A percentile compares a stretch with the other conserved stretches of the same genome.
phyloP scores from a whole-genome alignment of 2,113 vertebrate species.

The Phalacrocorax brasilianus region DNA sequence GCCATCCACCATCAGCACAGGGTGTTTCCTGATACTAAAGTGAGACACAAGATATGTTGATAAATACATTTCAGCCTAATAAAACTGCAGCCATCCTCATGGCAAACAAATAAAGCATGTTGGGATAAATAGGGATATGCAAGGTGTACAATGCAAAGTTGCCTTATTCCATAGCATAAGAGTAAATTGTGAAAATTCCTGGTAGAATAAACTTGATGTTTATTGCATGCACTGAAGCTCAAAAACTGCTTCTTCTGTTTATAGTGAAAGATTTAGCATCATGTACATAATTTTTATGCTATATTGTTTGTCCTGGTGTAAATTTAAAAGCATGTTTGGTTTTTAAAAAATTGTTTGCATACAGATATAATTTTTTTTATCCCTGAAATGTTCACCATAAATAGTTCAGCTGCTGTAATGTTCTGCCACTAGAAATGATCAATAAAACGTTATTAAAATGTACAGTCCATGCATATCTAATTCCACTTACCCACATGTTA shows the following conservation, averaged over 20 bases:
- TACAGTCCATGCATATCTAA: constrained; percentile 60
- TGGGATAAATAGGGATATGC: background rate
- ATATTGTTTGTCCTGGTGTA: constrained; percentile 1
- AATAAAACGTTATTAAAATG: constrained; percentile 65
- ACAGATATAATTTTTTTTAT: constrained; percentile 19
- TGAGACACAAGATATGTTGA: background rate
- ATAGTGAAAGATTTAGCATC: constrained; percentile 11
- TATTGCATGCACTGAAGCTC: background rate
- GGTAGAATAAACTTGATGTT: background rate
- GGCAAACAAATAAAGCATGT: background rate
- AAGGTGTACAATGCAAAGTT: background rate
- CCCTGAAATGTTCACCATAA: constrained; percentile 49
- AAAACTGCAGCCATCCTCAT: background rate
- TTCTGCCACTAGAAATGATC: constrained; percentile 58
- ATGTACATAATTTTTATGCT: background rate
- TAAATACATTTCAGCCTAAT: background rate
- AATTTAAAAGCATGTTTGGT: constrained; percentile 23
- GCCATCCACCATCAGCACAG: background rate
- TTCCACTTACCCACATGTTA: constrained; percentile 57
- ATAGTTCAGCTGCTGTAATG: constrained; percentile 45
- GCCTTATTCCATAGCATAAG: background rate
- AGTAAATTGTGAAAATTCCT: background rate
- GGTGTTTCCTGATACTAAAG: background rate
- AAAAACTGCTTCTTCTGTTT: background rate
- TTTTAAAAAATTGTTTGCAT: constrained; percentile 16